Base-by-base conservation (phyloP, 1,140 invertebrate species). In the Leptinotarsa texana region DNA sequence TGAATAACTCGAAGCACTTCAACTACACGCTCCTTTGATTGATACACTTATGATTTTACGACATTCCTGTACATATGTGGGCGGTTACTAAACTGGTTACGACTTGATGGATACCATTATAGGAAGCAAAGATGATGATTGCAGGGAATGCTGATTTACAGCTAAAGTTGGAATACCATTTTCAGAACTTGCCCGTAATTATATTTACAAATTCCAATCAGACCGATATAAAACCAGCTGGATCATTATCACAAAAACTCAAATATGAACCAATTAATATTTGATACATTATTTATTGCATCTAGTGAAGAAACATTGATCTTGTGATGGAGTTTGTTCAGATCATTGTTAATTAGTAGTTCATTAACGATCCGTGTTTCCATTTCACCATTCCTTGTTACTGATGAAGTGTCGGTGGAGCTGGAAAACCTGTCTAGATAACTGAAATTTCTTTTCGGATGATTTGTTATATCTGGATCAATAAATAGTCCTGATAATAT, bases 211-310 rank as follows among this genome's bases (percentile, higher is more conserved):
- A 57, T 57, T 57, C 51, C 51, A 57, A 57, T 17, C 15, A 57
- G 51, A 57, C 51, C 51, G n/a, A 57, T 18, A 57, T 42, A 57
- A 57, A 57, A 57, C 51, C 51, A 57, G 51, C 51, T 15, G 17
- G 51, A 57, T 57, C 6, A n/a, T 57, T 57, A 57, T 17, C 51
- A 57, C 51, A 57, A 57, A 57, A 57, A 57, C 51, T 17, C 51
- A 57, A 57, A 57, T 57, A n/a, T 57, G 0, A 57, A 57, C 51
- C 51, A n/a, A 57, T 57, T 57, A 57, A 57, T 57, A 57, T 57
- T 57, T 57, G 51, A 57, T 57, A 57, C 51, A 57, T 57, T 57
- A 57, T 57, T 57, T 57, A 57, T 57, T 57, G 51, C 51, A 57
- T 57, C n/a, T 15, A 57, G n/a, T 57, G 51, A 57, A 57, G 51